Percentiles rank a stretch among this genome's conserved stretches.
These are phyloP conservation scores for Chrysomela aeneicollis DNA, from an alignment of 2,888 invertebrate genomes.

Conservation along the genomic window DNA sequence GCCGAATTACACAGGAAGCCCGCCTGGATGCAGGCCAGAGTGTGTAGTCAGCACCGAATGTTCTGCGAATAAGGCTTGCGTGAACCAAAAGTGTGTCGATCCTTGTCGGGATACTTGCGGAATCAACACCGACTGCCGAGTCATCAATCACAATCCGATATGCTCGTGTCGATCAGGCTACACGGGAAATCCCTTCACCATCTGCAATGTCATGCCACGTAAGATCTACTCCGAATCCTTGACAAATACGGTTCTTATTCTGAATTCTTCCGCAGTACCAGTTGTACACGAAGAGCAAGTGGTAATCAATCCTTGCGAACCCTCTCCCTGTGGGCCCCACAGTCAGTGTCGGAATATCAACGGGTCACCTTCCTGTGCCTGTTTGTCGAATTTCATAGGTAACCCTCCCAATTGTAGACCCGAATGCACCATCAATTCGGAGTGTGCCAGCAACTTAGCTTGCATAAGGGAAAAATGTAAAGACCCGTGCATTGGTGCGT, in stretches of 20 bases:
- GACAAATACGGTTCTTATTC: not conserved
- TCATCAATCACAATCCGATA: slow-evolving; percentile 77
- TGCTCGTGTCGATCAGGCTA: slow-evolving; percentile 66
- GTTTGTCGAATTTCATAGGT: slow-evolving; percentile 67
- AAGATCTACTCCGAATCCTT: slow-evolving; percentile 35
- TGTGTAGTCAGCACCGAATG: slow-evolving; percentile 78
- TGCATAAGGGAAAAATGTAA: slow-evolving; percentile 66
- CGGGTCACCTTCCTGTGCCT: slow-evolving; percentile 68
- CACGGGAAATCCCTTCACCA: slow-evolving; percentile 79
- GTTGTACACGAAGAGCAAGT: slow-evolving; percentile 51
- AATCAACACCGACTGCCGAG: slow-evolving; percentile 62
- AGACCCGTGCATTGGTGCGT: slow-evolving; percentile 72
- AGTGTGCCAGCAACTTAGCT: slow-evolving; percentile 68
- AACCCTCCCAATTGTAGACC: slow-evolving; percentile 72
- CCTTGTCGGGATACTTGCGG: slow-evolving; percentile 67
- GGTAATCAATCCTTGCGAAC: slow-evolving; percentile 69
- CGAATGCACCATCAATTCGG: slow-evolving; percentile 71
- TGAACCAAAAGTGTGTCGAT: slow-evolving; percentile 58
- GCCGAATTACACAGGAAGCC: slow-evolving; percentile 72
- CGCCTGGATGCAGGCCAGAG: slow-evolving; percentile 78
- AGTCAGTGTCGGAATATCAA: slow-evolving; percentile 74
- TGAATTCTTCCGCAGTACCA: slow-evolving; percentile 47
- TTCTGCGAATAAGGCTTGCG: slow-evolving; percentile 60
- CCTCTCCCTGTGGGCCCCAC: slow-evolving; percentile 83
- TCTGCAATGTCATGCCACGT: slow-evolving; percentile 69